phyloP scores from a whole-genome alignment of 2,113 vertebrate species.

The Sciurus niger region DNA sequence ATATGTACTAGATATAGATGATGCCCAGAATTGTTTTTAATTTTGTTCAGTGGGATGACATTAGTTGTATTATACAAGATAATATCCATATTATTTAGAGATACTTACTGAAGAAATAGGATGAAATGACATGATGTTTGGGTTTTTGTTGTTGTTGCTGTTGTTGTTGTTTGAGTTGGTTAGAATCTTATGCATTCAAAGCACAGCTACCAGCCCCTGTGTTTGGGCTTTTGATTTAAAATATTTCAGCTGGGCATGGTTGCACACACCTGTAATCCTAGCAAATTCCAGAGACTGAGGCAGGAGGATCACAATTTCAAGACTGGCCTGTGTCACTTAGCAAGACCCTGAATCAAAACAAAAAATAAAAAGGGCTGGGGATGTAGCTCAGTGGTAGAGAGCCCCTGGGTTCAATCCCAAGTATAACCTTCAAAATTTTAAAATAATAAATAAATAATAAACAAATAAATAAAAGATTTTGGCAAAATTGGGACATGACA shows the following conservation, averaged over 20 bases:
- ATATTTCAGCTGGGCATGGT: not conserved
- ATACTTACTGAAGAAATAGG: not conserved
- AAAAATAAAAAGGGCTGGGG: not conserved
- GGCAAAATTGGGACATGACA: not conserved
- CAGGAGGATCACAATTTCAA: not conserved
- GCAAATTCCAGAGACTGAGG: not conserved
- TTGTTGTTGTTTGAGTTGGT: not conserved
- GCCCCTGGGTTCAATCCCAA: not conserved
- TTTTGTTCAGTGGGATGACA: not conserved
- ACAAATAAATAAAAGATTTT: slow-evolving; percentile 30
- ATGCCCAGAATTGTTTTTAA: not conserved
- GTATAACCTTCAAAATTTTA: not conserved
- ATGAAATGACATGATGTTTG: not conserved
- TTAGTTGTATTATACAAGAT: not conserved
- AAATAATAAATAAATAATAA: too few relatives aligned
- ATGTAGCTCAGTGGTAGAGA: not conserved
- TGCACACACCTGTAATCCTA: not conserved
- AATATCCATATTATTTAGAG: not conserved
- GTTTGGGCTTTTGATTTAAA: slow-evolving; percentile 33
- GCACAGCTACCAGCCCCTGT: not conserved
- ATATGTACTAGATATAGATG: not conserved
- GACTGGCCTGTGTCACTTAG: not conserved
- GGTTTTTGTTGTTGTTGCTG: not conserved
- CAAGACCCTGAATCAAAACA: not conserved
- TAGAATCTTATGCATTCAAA: not conserved